Evolutionary conservation across 2,888 invertebrate genomes (phyloP).

Genomic region (Tachina fera): DNA sequence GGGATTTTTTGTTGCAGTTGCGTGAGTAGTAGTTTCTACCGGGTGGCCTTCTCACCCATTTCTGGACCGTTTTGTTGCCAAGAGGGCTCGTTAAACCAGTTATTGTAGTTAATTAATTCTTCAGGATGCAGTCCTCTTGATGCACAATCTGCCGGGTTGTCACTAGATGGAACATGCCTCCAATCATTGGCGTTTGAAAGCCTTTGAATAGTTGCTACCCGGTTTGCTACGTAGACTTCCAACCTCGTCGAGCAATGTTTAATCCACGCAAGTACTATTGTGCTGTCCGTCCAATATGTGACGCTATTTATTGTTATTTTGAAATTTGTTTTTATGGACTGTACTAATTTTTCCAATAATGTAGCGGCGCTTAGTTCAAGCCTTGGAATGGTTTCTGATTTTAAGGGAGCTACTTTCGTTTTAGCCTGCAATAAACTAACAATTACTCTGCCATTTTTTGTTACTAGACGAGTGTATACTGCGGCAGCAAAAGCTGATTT

Average conservation of each 20-base stretch:
- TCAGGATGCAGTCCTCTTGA: conserved; percentile 19
- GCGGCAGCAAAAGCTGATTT: not conserved
- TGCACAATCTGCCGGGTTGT: conserved; percentile 26
- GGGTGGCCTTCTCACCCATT: not conserved
- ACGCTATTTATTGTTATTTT: not conserved
- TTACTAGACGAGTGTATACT: not conserved
- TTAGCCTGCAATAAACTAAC: conserved; percentile 27
- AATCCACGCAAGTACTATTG: too few species aligned
- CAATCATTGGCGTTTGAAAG: conserved; percentile 28
- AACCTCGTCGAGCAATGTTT: too few species aligned
- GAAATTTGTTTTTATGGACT: not conserved
- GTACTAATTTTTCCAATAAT: conserved; percentile 23
- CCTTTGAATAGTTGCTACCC: conserved; percentile 12
- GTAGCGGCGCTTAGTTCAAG: conserved; percentile 23
- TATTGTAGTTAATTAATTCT: not conserved
- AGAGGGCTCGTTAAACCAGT: not conserved
- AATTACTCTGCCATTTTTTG: conserved; percentile 4
- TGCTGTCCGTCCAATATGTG: too few species aligned
- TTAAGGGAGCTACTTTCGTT: conserved; percentile 32
- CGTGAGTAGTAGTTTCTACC: not conserved
- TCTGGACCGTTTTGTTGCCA: not conserved
- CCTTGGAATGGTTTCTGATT: conserved; percentile 36
- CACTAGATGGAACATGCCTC: conserved; percentile 23
- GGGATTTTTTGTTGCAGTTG: not conserved
- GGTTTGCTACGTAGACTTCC: conserved; percentile 2